A percentile compares a stretch with the other conserved stretches of the same genome.
phyloP scores from a whole-genome alignment of 2,888 invertebrate species.

The Phalera bucephala region DNA sequence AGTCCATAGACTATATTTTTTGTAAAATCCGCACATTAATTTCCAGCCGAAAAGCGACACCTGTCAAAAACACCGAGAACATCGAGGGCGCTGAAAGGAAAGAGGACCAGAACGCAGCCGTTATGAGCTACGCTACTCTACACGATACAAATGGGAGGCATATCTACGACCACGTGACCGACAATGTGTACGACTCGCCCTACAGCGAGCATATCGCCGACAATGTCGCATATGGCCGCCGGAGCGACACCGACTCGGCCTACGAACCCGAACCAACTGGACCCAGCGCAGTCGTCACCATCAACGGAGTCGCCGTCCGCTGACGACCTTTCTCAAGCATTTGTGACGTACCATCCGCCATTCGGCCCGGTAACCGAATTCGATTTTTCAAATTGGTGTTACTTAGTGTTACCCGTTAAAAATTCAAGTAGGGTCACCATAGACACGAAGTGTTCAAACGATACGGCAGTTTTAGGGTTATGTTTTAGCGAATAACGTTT shows the following conservation, averaged over 20 bases:
- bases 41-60: conserved; percentile 90
- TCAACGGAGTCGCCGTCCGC: conserved; percentile 94
- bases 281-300: conserved; percentile 87
- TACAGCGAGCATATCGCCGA: conserved; percentile 84
- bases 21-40: neutral
- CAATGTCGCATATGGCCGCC: conserved; percentile 69
- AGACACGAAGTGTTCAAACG: conserved; percentile 51
- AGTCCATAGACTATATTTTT: too few relatives aligned
- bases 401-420: conserved; percentile 33
- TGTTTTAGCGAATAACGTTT: conserved; percentile 15
- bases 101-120: conserved; percentile 93
- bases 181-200: conserved; percentile 90
- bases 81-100: conserved; percentile 93
- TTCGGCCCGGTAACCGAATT: conserved; percentile 31
- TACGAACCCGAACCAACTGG: conserved; percentile 88
- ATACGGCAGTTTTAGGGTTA: conserved; percentile 39
- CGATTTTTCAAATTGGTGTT: conserved; percentile 33
- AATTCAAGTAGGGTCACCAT: conserved; percentile 30
- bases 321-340: conserved; percentile 53
- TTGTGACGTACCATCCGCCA: conserved; percentile 3
- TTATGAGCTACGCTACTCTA: conserved; percentile 93
- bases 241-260: conserved; percentile 74
- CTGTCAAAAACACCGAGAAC: conserved; percentile 94
- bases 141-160: conserved; percentile 85
- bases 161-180: conserved; percentile 81